Percentiles rank a stretch among this genome's conserved stretches.
phyloP scores from a whole-genome alignment of 2,113 vertebrate species.

The Saguinus imperator region DNA sequence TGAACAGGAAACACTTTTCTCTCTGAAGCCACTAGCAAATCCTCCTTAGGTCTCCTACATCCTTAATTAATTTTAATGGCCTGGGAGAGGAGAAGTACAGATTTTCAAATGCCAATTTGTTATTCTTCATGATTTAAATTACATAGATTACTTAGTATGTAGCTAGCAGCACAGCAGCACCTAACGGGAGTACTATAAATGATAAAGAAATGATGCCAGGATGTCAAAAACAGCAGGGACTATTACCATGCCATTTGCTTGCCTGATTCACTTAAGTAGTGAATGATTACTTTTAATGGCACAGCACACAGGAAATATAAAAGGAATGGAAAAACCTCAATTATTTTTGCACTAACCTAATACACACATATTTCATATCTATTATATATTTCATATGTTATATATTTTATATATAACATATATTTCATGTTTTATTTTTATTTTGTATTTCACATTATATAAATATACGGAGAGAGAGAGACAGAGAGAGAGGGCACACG shows the following conservation, averaged over 20 bases:
- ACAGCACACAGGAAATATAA: not conserved
- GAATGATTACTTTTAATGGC: not conserved
- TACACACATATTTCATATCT: no score
- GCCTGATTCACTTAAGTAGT: not conserved
- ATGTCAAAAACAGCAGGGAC: not conserved
- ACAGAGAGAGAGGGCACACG: no score
- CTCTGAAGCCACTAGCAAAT: not conserved
- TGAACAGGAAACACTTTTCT: not conserved
- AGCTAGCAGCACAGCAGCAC: not conserved
- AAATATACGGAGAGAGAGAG: not conserved
- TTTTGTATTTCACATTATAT: no score
- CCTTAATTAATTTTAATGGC: not conserved
- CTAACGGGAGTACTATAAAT: not conserved
- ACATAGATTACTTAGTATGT: not conserved
- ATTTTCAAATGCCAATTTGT: not conserved
- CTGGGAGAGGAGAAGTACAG: not conserved
- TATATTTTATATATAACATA: no score
- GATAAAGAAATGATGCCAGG: not conserved
- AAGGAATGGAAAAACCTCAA: no score
- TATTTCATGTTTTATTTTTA: no score
- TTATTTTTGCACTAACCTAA: no score
- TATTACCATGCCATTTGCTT: not conserved
- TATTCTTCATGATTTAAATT: not conserved
- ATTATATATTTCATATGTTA: no score
- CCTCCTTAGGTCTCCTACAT: rapidly evolving